Conservation (phyloP, 2,888 invertebrate genomes). For the Rutpela maculata region DNA sequence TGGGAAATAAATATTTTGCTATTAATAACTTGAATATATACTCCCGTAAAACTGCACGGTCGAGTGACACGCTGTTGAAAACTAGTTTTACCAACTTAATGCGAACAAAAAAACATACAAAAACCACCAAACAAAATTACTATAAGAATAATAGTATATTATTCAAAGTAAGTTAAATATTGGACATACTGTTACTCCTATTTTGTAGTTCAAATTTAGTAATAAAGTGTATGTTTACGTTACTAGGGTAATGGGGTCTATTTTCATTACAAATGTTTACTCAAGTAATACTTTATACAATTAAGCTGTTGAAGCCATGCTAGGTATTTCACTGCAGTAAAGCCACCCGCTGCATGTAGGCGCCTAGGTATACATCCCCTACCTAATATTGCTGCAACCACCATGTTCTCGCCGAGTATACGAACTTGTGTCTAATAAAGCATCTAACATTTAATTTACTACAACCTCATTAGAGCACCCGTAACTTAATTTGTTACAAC, state of each 20-base stretch:
- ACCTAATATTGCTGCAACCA: background rate
- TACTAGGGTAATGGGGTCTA: background rate
- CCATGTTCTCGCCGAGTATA: background rate
- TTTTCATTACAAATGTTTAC: conserved; percentile 2
- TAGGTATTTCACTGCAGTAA: background rate
- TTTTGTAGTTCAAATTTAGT: no score
- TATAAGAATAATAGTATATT: no score
- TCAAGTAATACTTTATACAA: background rate
- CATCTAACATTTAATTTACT: background rate
- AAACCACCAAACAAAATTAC: no score
- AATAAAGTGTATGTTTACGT: background rate
- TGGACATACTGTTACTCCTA: no score
- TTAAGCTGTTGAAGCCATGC: background rate
- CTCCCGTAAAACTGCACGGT: background rate
- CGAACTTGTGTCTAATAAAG: background rate
- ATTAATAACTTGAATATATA: background rate
- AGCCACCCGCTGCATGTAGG: background rate
- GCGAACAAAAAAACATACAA: no score
- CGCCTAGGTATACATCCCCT: background rate
- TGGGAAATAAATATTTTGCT: conserved; percentile 1
- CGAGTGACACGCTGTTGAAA: background rate
- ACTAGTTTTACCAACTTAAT: no score
- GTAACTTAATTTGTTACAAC: background rate
- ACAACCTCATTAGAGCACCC: background rate
- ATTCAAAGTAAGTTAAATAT: no score